Evolutionary conservation across 2,888 invertebrate genomes (phyloP).

Genomic region (Lepetodrilus schrolli): DNA sequence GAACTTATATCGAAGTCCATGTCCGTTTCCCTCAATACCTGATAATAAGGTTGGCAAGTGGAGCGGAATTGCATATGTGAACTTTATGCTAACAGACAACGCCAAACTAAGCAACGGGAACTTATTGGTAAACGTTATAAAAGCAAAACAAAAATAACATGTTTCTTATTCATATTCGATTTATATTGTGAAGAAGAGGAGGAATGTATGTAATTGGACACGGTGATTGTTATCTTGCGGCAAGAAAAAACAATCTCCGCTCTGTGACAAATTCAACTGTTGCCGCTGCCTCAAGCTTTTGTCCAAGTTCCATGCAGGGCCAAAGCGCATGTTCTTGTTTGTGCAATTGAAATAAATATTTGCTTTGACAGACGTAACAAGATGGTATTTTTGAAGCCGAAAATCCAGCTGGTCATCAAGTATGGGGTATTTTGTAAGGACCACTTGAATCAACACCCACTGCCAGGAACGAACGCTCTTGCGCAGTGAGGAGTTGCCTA

Average conservation of each 20-base stretch:
- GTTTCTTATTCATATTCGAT: too few relatives aligned
- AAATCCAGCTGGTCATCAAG: conserved; percentile 24
- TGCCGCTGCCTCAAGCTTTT: not conserved
- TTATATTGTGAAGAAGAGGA: too few relatives aligned
- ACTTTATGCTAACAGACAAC: too few relatives aligned
- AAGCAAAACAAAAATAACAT: too few relatives aligned
- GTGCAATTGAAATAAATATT: conserved; percentile 27
- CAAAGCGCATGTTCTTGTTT: conserved; percentile 23
- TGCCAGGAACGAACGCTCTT: not conserved
- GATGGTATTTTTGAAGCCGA: conserved; percentile 22
- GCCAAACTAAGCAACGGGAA: too few relatives aligned
- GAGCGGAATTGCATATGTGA: too few relatives aligned
- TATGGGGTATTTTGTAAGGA: conserved; percentile 16
- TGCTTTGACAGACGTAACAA: conserved; percentile 23
- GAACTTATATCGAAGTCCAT: too few relatives aligned
- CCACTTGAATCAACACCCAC: conserved; percentile 19
- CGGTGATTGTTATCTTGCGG: too few relatives aligned
- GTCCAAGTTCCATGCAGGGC: not conserved
- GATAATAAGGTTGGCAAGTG: too few relatives aligned
- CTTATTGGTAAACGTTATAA: too few relatives aligned
- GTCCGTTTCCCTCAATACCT: too few relatives aligned
- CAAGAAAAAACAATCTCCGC: not conserved
- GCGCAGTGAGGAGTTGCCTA: conserved; percentile 9
- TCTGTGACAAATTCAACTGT: not conserved
- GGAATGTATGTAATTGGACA: too few relatives aligned